Base-by-base conservation (phyloP, 2,113 vertebrate genomes). In the Poeciliopsis occidentalis region DNA sequence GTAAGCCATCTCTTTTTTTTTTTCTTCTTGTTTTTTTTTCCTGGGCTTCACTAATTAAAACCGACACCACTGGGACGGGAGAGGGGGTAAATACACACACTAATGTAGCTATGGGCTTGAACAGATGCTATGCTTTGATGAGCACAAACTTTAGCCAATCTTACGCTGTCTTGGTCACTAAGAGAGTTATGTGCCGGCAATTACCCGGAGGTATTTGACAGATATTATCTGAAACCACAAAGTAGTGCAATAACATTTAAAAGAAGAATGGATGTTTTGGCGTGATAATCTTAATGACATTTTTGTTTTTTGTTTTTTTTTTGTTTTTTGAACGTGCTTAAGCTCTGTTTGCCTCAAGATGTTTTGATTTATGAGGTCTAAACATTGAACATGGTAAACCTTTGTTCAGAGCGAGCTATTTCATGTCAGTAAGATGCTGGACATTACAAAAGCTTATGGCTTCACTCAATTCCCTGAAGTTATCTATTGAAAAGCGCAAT, bases 91-190 rank as follows among this genome's bases (percentile, higher is more conserved):
- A 13, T 3, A 41, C 13, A 82, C 83, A 79, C 64, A 54, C 60
- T 82, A 64, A 80, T 85, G 84, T 80, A 72, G 81, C 86, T 83
- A 31, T 61, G 68, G 83, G 85, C 84, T 75, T 19, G 74, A 90
- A 86, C 92, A 93, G 91, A 93, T 92, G 92, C 89, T 83, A 67
- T 29, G 67, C 84, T 87, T 85, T 89, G 88, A 93, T 91, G 88
- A 91, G 85, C 75, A 67, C 76, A 15, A 66, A 84, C 84, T 84
- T 91, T 83, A 90, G 75, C 60, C 81, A 69, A 78, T 81, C 74
- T 85, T 73, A 80, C 19, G 26, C 13, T 69, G 62, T 77, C 82
- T 83, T 67, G 24, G 80, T 83, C 78, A 82, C 69, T 85, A 81
- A 75, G 72, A 81, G 77, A 72, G 79, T 57, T 57, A 77, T 81